A percentile compares a stretch with the other conserved stretches of the same genome.
phyloP scores from a whole-genome alignment of 2,113 vertebrate species.

The Phalacrocorax brasilianus region DNA sequence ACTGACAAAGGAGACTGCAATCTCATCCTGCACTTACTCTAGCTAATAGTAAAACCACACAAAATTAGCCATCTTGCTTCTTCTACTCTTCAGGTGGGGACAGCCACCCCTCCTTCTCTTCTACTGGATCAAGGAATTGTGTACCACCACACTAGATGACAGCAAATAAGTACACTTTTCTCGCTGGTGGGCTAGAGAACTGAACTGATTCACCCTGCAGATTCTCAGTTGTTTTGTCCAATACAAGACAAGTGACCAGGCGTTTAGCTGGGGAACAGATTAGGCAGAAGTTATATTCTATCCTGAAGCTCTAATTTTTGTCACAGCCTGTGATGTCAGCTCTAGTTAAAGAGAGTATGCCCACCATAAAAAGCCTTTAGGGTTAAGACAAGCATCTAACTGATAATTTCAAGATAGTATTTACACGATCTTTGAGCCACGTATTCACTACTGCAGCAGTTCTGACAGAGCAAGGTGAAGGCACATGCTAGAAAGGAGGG shows the following conservation, averaged over 20 bases:
- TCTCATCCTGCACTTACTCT: background rate
- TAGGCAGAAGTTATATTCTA: background rate
- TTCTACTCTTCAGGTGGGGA: background rate
- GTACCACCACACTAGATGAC: background rate
- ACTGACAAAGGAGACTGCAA: background rate
- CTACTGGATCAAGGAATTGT: background rate
- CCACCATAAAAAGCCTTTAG: background rate
- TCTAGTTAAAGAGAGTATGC: background rate
- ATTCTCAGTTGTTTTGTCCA: background rate
- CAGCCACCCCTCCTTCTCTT: background rate
- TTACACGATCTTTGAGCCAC: background rate
- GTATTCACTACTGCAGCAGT: background rate
- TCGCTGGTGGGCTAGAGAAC: background rate
- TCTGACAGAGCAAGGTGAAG: background rate
- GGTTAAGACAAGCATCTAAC: background rate
- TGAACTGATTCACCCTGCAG: background rate
- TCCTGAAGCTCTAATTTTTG: background rate
- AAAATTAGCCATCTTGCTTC: background rate
- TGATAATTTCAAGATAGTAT: background rate
- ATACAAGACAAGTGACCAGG: background rate
- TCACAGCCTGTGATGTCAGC: background rate
- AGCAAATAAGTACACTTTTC: background rate
- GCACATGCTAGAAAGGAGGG: background rate
- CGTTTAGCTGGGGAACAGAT: background rate
- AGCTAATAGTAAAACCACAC: background rate